Conservation (phyloP, 2,113 vertebrate genomes). For the Manacus vitellinus region DNA sequence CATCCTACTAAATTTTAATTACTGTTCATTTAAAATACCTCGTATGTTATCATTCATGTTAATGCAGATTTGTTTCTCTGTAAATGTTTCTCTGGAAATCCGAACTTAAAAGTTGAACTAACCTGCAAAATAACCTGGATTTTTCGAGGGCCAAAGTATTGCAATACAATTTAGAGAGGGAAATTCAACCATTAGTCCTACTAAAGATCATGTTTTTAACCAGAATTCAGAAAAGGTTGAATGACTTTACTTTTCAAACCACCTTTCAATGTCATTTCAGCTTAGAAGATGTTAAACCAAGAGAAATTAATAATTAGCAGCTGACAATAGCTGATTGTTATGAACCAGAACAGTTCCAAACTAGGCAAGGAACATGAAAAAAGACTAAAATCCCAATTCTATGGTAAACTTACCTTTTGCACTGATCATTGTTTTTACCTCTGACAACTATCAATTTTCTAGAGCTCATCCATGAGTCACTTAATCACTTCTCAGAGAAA, state of each 20-base stretch:
- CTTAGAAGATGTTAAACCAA: neutral
- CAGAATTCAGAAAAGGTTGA: neutral
- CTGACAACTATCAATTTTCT: constrained; percentile 65
- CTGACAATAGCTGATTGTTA: constrained; percentile 28
- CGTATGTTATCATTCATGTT: constrained; percentile 64
- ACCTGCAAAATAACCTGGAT: neutral
- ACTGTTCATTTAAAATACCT: constrained; percentile 72
- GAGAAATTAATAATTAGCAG: constrained; percentile 42
- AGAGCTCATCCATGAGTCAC: constrained; percentile 48
- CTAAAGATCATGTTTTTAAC: neutral
- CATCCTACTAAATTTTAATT: constrained; percentile 75
- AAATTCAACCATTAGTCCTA: neutral
- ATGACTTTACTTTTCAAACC: neutral
- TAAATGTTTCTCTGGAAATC: constrained; percentile 46
- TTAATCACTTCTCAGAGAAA: constrained; percentile 57
- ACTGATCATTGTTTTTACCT: constrained; percentile 45
- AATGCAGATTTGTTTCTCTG: constrained; percentile 45
- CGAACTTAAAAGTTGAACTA: constrained; percentile 9
- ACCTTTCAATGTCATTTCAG: neutral
- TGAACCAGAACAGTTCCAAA: constrained; percentile 11
- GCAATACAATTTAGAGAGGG: neutral
- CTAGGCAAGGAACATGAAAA: neutral
- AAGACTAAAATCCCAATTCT: constrained; percentile 5
- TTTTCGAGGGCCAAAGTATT: neutral
- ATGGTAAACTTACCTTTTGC: constrained; percentile 2